phyloP scores from a whole-genome alignment of 2,113 vertebrate genomes.

The Myiopsitta monachus region DNA sequence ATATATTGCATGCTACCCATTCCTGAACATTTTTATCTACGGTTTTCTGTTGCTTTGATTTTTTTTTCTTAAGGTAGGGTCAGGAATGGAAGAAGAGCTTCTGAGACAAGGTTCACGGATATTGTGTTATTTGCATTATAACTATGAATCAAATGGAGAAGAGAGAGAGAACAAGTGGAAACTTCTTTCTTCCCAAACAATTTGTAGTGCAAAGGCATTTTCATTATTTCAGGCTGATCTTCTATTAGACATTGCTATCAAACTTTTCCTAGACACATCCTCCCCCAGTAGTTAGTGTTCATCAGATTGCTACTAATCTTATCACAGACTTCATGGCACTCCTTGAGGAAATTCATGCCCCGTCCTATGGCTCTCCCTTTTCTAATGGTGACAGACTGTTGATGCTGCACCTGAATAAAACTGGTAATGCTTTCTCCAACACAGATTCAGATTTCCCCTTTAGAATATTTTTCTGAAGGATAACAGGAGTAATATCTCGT shows the following conservation, averaged over 20 bases:
- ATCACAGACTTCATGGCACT: neutral
- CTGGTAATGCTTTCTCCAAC: neutral
- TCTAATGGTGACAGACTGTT: neutral
- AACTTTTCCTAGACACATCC: neutral
- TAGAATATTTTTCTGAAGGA: neutral
- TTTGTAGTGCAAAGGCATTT: neutral
- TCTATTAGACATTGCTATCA: neutral
- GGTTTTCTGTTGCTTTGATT: neutral
- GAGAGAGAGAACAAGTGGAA: neutral
- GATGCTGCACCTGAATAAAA: neutral
- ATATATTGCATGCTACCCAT: neutral
- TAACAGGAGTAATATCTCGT: neutral
- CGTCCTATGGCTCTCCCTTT: neutral
- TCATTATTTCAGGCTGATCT: neutral
- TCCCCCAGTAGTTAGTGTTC: neutral
- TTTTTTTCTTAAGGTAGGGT: neutral
- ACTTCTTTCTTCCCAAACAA: neutral
- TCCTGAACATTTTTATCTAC: neutral
- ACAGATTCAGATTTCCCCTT: neutral
- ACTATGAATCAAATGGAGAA: neutral
- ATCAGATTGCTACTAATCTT: neutral
- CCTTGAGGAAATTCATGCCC: neutral
- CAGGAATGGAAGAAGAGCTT: neutral
- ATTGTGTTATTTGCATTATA: conserved; percentile 1
- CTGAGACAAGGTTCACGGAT: neutral